Evolutionary conservation across 2,888 invertebrate species (phyloP).

Genomic region (Octodonta nipae): DNA sequence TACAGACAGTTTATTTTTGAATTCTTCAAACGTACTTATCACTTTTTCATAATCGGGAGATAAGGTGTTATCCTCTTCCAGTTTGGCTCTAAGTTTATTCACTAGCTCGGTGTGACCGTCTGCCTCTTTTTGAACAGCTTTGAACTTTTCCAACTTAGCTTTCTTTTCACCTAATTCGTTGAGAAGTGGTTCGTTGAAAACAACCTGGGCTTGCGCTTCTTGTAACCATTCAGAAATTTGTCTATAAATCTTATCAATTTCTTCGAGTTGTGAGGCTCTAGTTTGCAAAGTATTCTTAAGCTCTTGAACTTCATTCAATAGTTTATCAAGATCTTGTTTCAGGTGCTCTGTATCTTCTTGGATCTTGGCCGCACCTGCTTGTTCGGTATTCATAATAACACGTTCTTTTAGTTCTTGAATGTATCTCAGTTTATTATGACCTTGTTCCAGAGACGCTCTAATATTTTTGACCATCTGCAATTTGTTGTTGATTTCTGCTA

Average conservation of each 20-base stretch:
- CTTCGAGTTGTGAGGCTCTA: conserved; percentile 68
- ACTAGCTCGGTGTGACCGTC: conserved; percentile 65
- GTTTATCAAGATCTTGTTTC: conserved; percentile 79
- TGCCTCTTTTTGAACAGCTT: conserved; percentile 68
- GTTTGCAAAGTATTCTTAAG: conserved; percentile 60
- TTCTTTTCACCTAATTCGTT: conserved; percentile 86
- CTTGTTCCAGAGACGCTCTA: conserved; percentile 83
- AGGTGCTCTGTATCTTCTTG: conserved; percentile 82
- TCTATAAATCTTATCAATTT: conserved; percentile 71
- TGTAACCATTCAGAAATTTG: conserved; percentile 76
- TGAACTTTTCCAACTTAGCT: conserved; percentile 76
- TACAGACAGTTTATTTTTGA: conserved; percentile 51
- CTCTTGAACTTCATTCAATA: conserved; percentile 69
- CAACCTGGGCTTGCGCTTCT: conserved; percentile 73
- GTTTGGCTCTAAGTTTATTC: conserved; percentile 59
- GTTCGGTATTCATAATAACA: conserved; percentile 84
- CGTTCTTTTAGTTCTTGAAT: conserved; percentile 83
- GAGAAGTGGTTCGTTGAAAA: conserved; percentile 55
- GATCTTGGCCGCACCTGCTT: conserved; percentile 74
- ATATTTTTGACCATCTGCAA: conserved; percentile 75
- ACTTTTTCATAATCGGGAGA: conserved; percentile 54
- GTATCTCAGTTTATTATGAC: conserved; percentile 73
- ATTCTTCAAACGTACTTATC: conserved; percentile 54
- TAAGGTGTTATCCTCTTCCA: conserved; percentile 47
- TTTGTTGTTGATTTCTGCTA: conserved; percentile 74